Base-by-base conservation (phyloP, 2,797 vertebrate species). In the Halcyon smyrnensis region DNA sequence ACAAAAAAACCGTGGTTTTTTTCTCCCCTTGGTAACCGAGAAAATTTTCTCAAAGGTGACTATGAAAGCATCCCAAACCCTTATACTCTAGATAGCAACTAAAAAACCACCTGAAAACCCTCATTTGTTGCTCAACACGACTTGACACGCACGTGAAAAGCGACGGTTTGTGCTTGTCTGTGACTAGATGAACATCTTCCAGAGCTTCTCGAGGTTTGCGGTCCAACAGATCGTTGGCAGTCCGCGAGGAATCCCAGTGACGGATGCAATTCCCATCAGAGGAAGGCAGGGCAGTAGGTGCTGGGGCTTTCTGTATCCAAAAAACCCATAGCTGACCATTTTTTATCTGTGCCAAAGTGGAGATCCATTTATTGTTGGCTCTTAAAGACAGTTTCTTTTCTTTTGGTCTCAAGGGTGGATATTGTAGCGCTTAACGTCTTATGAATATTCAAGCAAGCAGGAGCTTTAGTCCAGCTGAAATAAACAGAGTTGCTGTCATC, bases 1-100 rank as follows among this genome's bases (percentile, higher is more conserved):
- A 21, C 65, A 23, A 25, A 36, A 24, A 10, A 0, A 1, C 24
- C 24, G 8, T 2, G 2, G 8, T 3, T 16, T 16, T 28, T 3
- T 24, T 30, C 24, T 3, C 12, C 39, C 19, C 15, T 68, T 51
- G 39, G 8, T 50, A 67, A 54, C 16, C 8, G 41, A 30, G 19
- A 34, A 41, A 12, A 18, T 30, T 32, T 71, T 63, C 37, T 39
- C 37, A 39, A 57, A 53, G 32, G 27, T 62, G 80, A 27, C 34
- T 43, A 0, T 25, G 54, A 36, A 69, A 34, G 7, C 51, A 41
- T 32, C n/a, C 4, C 21, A 23, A 83, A 16, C 21, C 8, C 30
- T 19, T 56, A 6, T 14, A 17, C 7, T 46, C 12, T 9, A 65
- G 79, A 71, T 4, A 23, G 37, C 41, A 56, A 25, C 10, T 24